Evolutionary conservation across 2,888 invertebrate genomes (phyloP).

Genomic region (Pachycephus smyrnensis): DNA sequence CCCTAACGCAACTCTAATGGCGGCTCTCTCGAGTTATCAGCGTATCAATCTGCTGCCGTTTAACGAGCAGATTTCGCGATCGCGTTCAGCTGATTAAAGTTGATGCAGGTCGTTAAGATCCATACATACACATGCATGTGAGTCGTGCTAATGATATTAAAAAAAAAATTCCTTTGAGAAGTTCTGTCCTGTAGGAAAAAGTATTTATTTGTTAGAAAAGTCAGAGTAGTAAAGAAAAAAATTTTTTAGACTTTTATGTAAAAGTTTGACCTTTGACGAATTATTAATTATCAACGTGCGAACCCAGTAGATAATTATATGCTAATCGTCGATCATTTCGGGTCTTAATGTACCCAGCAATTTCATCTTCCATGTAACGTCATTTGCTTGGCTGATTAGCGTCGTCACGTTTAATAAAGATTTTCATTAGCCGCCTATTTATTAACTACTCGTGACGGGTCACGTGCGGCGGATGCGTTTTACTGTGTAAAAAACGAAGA

Average conservation of each 20-base stretch:
- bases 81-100: not conserved
- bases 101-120: too few relatives aligned
- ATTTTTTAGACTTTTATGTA: not conserved
- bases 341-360: not conserved
- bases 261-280: not conserved
- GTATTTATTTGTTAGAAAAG: not conserved
- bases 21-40: not conserved
- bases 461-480: constrained; percentile 24
- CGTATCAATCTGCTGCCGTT: not conserved
- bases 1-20: not conserved
- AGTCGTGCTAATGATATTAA: not conserved
- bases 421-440: constrained; percentile 49
- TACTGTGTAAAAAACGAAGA: not conserved
- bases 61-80: not conserved
- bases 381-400: constrained; percentile 10
- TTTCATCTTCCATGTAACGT: not conserved
- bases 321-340: not conserved
- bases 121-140: not conserved
- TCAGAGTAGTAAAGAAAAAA: not conserved
- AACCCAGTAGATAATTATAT: not conserved
- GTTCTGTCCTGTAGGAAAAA: not conserved
- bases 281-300: too few relatives aligned
- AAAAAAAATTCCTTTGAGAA: not conserved
- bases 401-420: constrained; percentile 44
- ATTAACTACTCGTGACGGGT: constrained; percentile 44